A percentile compares a stretch with the other conserved stretches of the same genome.
Evolutionary conservation across 2,888 invertebrate genomes (phyloP).

Genomic region (Ischnura elegans): DNA sequence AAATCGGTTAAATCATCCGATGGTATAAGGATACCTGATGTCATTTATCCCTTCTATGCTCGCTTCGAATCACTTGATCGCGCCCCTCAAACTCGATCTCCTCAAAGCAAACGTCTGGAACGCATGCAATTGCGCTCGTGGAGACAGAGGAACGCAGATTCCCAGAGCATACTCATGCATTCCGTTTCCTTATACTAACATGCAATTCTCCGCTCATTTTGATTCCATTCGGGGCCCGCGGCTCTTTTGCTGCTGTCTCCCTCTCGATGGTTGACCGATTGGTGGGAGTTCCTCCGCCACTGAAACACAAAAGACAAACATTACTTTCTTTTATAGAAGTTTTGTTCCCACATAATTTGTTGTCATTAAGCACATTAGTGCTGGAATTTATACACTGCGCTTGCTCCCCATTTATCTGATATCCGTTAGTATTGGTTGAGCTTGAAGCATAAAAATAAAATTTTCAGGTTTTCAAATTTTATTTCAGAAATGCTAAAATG

Average conservation of each 20-base stretch:
- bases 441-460: too few relatives aligned
- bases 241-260: not conserved
- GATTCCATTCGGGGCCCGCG: constrained; percentile 9
- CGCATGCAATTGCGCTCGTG: not conserved
- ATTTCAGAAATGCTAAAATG: too few relatives aligned
- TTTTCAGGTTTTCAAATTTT: too few relatives aligned
- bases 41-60: not conserved
- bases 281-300: too few relatives aligned
- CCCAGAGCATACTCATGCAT: not conserved
- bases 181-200: not conserved
- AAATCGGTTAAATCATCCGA: not conserved
- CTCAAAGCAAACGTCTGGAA: not conserved
- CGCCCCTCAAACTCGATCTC: not conserved
- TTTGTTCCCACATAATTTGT: too few relatives aligned
- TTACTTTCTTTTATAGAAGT: too few relatives aligned
- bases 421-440: too few relatives aligned
- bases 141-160: not conserved
- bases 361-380: too few relatives aligned
- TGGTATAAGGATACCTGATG: not conserved
- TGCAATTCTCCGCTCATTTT: not conserved
- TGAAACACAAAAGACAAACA: too few relatives aligned
- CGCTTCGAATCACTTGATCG: not conserved
- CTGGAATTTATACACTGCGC: too few relatives aligned
- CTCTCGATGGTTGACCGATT: not conserved
- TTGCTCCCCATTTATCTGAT: too few relatives aligned